These are phyloP conservation scores for Archaeoteleia sp. DNA, from an alignment of 2,888 invertebrate species.

Conservation along the genomic window DNA sequence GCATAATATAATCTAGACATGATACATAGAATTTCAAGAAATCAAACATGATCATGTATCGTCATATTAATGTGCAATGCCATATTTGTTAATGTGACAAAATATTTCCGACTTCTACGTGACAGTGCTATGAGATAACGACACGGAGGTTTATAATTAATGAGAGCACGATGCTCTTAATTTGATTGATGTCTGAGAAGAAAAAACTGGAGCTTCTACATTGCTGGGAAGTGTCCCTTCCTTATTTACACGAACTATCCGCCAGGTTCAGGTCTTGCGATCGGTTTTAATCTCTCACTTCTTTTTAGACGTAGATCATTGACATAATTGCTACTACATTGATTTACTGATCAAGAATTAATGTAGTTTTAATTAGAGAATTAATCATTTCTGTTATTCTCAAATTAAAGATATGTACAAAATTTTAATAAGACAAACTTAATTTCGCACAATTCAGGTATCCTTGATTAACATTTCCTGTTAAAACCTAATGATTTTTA, in stretches of 20 bases:
- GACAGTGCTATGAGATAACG: slow-evolving; percentile 34
- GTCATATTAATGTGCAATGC: slow-evolving; percentile 7
- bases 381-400: slow-evolving; percentile 17
- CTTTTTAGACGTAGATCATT: slow-evolving; percentile 13
- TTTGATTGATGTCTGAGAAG: slow-evolving; percentile 33
- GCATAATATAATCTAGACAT: no score
- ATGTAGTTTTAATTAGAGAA: slow-evolving; percentile 6
- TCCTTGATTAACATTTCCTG: no score
- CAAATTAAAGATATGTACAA: no score
- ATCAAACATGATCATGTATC: slow-evolving; percentile 5
- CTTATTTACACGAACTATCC: slow-evolving; percentile 27
- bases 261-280: slow-evolving; percentile 10
- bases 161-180: slow-evolving; percentile 36
- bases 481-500: no score
- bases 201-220: slow-evolving; percentile 41
- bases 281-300: slow-evolving; percentile 23
- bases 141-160: slow-evolving; percentile 39
- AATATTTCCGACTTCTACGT: slow-evolving; percentile 29
- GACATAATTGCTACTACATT: slow-evolving; percentile 26
- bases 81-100: no score
- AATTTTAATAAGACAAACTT: no score
- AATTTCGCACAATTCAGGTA: no score
- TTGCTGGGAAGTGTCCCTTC: slow-evolving; percentile 29
- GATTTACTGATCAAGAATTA: slow-evolving; percentile 19
- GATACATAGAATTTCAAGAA: no score